Conservation (phyloP, 2,113 vertebrate species). For the Chaenogobius annularis region DNA sequence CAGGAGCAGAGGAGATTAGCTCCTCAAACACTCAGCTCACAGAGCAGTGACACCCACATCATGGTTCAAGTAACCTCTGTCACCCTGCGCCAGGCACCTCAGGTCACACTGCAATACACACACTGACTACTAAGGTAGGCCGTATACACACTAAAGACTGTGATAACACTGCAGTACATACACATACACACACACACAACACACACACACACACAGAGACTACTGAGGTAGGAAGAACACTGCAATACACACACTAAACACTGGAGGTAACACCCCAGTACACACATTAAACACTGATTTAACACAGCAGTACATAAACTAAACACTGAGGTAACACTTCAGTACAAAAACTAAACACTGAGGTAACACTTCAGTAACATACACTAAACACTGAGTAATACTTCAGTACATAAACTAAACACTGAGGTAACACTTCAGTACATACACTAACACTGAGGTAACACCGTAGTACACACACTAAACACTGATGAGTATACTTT, state of each 20-base stretch:
- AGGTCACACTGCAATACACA: conserved; percentile 16
- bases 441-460: neutral
- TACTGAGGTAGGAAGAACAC: too few species aligned
- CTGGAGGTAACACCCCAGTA: too few species aligned
- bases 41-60: conserved; percentile 47
- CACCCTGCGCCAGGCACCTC: conserved; percentile 30
- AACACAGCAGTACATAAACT: too few species aligned
- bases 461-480: neutral
- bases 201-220: neutral
- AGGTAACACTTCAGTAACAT: too few species aligned
- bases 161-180: neutral
- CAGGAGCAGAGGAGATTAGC: conserved; percentile 85
- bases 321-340: too few species aligned
- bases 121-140: neutral
- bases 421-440: too few species aligned
- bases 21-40: conserved; percentile 81
- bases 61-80: conserved; percentile 41
- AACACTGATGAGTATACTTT: neutral
- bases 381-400: too few species aligned
- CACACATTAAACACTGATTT: too few species aligned
- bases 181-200: neutral
- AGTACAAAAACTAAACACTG: too few species aligned
- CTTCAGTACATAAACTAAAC: too few species aligned
- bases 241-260: too few species aligned
- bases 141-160: neutral